A percentile compares a stretch with the other conserved stretches of the same genome.
Conservation (phyloP, 1,140 invertebrate genomes). For the Pogonus chalceus region DNA sequence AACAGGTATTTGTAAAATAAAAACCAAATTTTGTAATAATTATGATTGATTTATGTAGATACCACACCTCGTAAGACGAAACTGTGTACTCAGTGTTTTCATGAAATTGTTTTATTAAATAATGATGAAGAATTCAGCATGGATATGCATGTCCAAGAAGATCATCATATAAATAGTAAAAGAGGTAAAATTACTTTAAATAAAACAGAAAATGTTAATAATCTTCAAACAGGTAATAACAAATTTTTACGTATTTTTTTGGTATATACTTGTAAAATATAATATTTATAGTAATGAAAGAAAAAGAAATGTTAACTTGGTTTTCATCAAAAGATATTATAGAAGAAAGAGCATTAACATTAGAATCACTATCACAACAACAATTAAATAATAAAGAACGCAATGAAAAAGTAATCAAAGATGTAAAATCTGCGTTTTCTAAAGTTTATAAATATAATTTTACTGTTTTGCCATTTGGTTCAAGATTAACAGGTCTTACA, state of each 20-base stretch:
- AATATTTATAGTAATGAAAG: no score
- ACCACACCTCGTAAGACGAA: no score
- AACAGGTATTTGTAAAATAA: no score
- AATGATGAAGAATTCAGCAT: background rate
- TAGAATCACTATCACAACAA: background rate
- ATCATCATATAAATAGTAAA: background rate
- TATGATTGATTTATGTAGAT: no score
- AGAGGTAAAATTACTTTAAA: no score
- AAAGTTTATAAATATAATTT: background rate
- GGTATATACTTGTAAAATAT: no score
- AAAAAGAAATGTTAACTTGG: background rate
- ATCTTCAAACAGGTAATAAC: no score
- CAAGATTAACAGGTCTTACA: background rate
- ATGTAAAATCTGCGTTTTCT: background rate
- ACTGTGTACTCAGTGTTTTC: no score
- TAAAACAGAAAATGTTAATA: background rate
- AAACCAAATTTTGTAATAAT: no score
- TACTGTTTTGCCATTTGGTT: background rate
- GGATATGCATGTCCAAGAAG: background rate
- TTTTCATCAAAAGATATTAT: background rate
- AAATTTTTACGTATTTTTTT: no score
- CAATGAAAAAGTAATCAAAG: background rate
- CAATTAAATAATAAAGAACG: background rate
- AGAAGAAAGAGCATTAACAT: background rate
- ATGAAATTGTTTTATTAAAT: background rate